phyloP scores from a whole-genome alignment of 2,113 vertebrate genomes.

The Urocolius indicus region DNA sequence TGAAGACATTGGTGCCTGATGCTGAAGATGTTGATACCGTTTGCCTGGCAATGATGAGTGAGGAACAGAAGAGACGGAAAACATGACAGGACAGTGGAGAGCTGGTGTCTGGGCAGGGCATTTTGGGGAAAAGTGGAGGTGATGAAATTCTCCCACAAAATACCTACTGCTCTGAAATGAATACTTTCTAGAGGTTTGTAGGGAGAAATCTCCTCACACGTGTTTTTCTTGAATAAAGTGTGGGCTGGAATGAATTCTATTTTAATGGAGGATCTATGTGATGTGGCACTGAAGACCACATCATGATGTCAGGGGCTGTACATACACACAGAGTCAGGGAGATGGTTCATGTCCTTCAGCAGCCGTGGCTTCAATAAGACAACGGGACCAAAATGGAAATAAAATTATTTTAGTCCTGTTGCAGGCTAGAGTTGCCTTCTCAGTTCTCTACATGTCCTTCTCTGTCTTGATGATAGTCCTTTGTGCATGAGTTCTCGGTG shows the following conservation, averaged over 20 bases:
- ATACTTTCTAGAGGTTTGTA: neutral
- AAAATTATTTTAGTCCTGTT: neutral
- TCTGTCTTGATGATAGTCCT: neutral
- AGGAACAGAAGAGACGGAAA: neutral
- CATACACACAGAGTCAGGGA: neutral
- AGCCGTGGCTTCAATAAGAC: accelerated
- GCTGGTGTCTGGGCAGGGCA: accelerated
- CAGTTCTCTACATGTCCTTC: no score
- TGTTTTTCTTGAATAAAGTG: neutral
- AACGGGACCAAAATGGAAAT: neutral
- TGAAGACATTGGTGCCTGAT: neutral
- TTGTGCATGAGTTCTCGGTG: neutral
- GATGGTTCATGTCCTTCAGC: accelerated
- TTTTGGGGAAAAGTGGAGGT: neutral
- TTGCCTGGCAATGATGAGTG: accelerated
- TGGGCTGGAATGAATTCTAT: neutral
- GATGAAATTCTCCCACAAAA: neutral
- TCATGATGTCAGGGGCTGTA: neutral
- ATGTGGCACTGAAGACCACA: neutral
- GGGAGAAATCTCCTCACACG: accelerated
- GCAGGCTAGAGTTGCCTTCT: neutral
- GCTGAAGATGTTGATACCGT: neutral
- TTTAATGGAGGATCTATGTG: neutral
- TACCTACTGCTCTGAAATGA: neutral
- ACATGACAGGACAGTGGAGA: accelerated